phyloP scores from a whole-genome alignment of 2,888 invertebrate genomes.

The Lepidochitona cinerea region DNA sequence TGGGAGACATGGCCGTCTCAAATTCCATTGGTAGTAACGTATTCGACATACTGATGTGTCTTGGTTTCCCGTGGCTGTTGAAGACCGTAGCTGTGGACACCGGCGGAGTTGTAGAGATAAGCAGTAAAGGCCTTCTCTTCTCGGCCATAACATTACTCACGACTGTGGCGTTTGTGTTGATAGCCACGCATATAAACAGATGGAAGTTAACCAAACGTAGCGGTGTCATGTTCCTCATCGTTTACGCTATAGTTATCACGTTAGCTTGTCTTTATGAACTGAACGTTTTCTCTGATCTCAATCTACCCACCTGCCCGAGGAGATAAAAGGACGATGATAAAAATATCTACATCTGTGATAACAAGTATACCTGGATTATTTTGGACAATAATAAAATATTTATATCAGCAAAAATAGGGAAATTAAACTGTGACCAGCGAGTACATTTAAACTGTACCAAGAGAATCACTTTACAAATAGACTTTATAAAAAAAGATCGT shows the following conservation, averaged over 20 bases:
- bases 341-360: too few species aligned
- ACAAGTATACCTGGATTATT: too few species aligned
- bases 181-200: constrained; percentile 79
- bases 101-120: constrained; percentile 81
- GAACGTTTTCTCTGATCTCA: constrained; percentile 91
- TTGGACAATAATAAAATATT: too few species aligned
- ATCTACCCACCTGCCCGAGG: constrained; percentile 82
- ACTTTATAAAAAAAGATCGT: too few species aligned
- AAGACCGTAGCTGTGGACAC: constrained; percentile 44
- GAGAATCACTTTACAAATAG: too few species aligned
- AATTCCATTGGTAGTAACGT: constrained; percentile 69
- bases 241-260: constrained; percentile 82
- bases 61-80: constrained; percentile 67
- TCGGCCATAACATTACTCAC: constrained; percentile 84
- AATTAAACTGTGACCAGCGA: too few species aligned
- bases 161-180: constrained; percentile 81
- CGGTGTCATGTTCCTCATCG: constrained; percentile 78
- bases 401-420: too few species aligned
- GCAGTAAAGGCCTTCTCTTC: constrained; percentile 86
- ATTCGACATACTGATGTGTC: constrained; percentile 66
- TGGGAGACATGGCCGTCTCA: constrained; percentile 69
- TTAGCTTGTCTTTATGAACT: constrained; percentile 85
- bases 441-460: too few species aligned
- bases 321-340: too few species aligned
- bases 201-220: constrained; percentile 78